Evolutionary conservation across 2,797 vertebrate species (phyloP).

Genomic region (Chrysocyon brachyurus): DNA sequence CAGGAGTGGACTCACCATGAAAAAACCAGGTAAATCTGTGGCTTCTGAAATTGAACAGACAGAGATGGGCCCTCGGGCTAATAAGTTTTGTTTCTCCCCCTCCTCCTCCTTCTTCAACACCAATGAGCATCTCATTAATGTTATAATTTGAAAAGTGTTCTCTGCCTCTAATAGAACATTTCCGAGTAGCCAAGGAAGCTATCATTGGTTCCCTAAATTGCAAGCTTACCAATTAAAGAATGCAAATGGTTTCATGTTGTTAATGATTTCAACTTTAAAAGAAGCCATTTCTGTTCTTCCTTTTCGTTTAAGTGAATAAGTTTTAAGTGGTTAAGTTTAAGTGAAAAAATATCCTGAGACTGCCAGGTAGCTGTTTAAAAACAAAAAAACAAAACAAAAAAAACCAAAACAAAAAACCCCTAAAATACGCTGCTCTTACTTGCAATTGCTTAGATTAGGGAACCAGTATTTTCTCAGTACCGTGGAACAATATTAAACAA

Average conservation of each 20-base stretch:
- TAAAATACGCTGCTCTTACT: slow-evolving; percentile 36
- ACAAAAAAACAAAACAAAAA: not conserved
- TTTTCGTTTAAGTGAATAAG: slow-evolving; percentile 38
- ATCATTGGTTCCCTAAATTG: not conserved
- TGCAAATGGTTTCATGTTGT: slow-evolving; percentile 10
- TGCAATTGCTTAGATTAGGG: slow-evolving; percentile 33
- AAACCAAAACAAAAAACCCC: not conserved
- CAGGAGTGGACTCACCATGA: not conserved
- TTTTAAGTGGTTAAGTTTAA: slow-evolving; percentile 23
- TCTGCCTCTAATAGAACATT: slow-evolving; percentile 29
- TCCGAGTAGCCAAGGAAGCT: not conserved
- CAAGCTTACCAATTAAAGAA: slow-evolving; percentile 49
- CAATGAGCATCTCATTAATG: not conserved
- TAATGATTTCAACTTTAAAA: slow-evolving; percentile 61
- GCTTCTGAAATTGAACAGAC: not conserved
- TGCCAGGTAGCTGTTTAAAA: slow-evolving; percentile 15
- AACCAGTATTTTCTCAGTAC: slow-evolving; percentile 51
- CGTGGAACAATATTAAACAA: slow-evolving; percentile 13
- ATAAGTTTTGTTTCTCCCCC: not conserved
- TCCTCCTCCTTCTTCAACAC: not conserved
- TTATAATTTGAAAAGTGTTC: slow-evolving; percentile 38
- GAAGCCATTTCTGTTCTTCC: not conserved
- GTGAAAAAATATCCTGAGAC: not conserved
- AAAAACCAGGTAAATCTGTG: not conserved
- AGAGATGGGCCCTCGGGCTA: not conserved